Base-by-base conservation (phyloP, 2,888 invertebrate genomes). In the Sminthurides aquaticus region DNA sequence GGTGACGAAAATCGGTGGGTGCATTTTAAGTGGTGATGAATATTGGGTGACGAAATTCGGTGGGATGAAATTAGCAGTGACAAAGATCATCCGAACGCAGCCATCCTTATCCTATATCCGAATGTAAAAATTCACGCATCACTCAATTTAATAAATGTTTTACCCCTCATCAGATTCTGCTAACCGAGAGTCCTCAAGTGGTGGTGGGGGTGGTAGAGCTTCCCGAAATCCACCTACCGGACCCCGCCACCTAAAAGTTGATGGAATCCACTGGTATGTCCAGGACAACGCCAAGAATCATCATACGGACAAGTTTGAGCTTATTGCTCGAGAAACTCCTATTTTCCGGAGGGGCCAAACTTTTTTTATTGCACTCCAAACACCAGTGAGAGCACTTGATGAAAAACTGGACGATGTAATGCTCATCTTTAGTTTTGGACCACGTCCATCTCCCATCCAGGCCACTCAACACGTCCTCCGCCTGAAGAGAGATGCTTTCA, bases 331-430 rank as follows among this genome's bases (percentile, higher is more conserved):
- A 2, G 83, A 85, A 0, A 82, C 82, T 0, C 82, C 87, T 0
- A 83, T 91, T 25, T 80, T 90, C 1, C 81, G 90, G 2, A 82
- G 90, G 27, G 90, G 89, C 0, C 85, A 87, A 75, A 82, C 84
- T 1, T 90, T 91, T 79, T 85, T 83, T 67, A 79, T 89, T 3
- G 85, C 85, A 1, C 49, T 73, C 24, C 77, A 89, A 24, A 79
- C 85, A 55, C 88, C 89, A 77, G 73, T 76, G 76, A 79, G 87
- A 29, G 80, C 81, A 0, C 87, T 83, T 75, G 82, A 86, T 67
- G 82, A 83, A 60, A 79, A 79, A 0, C 81, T 79, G 1, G 90
- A 90, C 72, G 78, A 84, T 27, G 82, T 90, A 3, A 83, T 85
- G 66, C 78, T 90, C 0, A 78, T 86, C 29, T 89, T 90, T 77